Evolutionary conservation across 2,888 invertebrate genomes (phyloP).

Genomic region (Amblyjoppa fuscipennis): DNA sequence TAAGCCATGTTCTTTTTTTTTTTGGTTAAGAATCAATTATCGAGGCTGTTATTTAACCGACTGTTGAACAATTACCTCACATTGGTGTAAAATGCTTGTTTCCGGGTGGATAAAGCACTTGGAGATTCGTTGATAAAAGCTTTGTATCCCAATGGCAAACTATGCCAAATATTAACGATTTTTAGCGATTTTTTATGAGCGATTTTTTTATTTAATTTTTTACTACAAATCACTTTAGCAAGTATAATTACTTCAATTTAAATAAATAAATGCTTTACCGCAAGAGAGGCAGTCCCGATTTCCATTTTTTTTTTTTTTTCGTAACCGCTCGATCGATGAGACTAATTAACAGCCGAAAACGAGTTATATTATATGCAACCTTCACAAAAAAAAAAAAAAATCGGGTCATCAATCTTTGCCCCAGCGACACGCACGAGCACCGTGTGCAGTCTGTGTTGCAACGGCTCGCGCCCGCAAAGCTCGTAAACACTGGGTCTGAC

Average conservation of each 20-base stretch:
- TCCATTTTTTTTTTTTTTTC: too few relatives aligned
- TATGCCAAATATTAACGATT: too few relatives aligned
- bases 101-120: too few relatives aligned
- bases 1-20: background rate
- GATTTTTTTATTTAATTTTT: too few relatives aligned
- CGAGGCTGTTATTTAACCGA: background rate
- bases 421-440: background rate
- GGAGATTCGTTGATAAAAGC: too few relatives aligned
- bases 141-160: too few relatives aligned
- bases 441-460: conserved; percentile 27
- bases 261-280: too few relatives aligned
- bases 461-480: conserved; percentile 68
- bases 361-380: background rate
- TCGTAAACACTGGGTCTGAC: conserved; percentile 63
- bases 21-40: background rate
- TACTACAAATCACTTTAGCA: too few relatives aligned
- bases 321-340: background rate
- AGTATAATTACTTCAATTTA: too few relatives aligned
- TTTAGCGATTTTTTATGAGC: too few relatives aligned
- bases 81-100: background rate
- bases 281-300: too few relatives aligned
- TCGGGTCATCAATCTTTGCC: background rate
- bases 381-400: background rate
- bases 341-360: background rate
- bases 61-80: background rate